These are phyloP conservation scores for Syngnathus rostellatus DNA, from an alignment of 2,797 vertebrate species.

Conservation along the genomic window DNA sequence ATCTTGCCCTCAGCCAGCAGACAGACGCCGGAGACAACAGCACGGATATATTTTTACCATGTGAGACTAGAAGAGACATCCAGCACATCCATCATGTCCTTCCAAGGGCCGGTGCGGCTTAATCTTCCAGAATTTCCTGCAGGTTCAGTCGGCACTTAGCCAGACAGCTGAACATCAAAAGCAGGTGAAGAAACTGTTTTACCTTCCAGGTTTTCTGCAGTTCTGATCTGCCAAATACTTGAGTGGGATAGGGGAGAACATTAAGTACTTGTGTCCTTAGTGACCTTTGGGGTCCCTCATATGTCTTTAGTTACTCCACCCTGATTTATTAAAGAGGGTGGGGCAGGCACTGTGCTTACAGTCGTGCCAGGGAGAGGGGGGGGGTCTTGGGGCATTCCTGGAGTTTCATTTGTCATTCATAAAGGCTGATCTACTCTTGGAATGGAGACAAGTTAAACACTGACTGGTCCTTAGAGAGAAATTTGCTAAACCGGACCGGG, in stretches of 20 bases:
- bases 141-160: constrained; percentile 15
- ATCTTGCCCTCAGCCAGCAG: constrained; percentile 22
- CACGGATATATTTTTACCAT: constrained; percentile 17
- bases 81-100: constrained; percentile 33
- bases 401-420: constrained; percentile 42
- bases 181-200: constrained; percentile 11
- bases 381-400: constrained; percentile 39
- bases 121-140: constrained; percentile 21
- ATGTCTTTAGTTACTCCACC: constrained; percentile 20
- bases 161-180: constrained; percentile 23
- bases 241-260: not conserved
- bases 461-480: constrained; percentile 28
- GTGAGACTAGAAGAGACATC: constrained; percentile 25
- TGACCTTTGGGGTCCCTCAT: constrained; percentile 14
- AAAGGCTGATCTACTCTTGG: constrained; percentile 31
- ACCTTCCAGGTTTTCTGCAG: constrained; percentile 7
- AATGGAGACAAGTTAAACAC: constrained; percentile 32
- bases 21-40: constrained; percentile 14
- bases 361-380: constrained; percentile 15
- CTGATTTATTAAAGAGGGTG: constrained; percentile 21
- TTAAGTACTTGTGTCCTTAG: constrained; percentile 5
- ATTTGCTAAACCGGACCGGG: constrained; percentile 26
- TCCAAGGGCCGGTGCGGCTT: constrained; percentile 16
- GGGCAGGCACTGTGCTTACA: constrained; percentile 19
- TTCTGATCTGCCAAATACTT: not conserved